These are phyloP conservation scores for Leptodactylus fuscus DNA, from an alignment of 2,113 vertebrate species.

Conservation along the genomic window DNA sequence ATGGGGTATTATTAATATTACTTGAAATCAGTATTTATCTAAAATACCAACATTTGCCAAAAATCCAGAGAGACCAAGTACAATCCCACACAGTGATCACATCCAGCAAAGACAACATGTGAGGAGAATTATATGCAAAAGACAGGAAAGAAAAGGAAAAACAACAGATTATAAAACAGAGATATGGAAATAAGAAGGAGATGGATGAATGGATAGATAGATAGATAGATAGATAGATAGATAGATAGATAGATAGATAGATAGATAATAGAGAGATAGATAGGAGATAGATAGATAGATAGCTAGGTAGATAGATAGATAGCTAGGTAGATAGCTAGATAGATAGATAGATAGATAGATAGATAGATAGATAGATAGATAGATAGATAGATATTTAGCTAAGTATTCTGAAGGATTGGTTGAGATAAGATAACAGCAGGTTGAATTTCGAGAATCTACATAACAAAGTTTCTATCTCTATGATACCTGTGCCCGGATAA, in stretches of 20 bases:
- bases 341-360: not conserved
- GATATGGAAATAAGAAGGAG: too few relatives aligned
- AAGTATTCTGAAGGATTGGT: too few relatives aligned
- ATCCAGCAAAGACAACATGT: not conserved
- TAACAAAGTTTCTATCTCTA: too few relatives aligned
- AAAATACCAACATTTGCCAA: too few relatives aligned
- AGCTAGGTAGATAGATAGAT: not conserved
- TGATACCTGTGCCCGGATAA: not conserved
- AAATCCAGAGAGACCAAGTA: too few relatives aligned
- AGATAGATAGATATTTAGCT: not conserved
- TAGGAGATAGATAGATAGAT: not conserved
- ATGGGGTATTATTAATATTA: too few relatives aligned
- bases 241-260: too few relatives aligned
- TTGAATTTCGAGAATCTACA: too few relatives aligned
- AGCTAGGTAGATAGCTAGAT: slow-evolving; percentile 8
- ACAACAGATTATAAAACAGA: too few relatives aligned
- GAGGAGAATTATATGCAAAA: not conserved
- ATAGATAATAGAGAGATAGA: too few relatives aligned
- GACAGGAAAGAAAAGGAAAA: not conserved
- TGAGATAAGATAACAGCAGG: too few relatives aligned
- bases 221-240: not conserved
- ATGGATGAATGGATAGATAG: not conserved
- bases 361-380: not conserved
- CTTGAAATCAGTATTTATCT: too few relatives aligned
- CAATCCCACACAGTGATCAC: not conserved